Percentiles rank a stretch among this genome's conserved stretches.
Evolutionary conservation across 2,113 vertebrate species (phyloP).

Genomic region (Cyprinodon brontotheroides): DNA sequence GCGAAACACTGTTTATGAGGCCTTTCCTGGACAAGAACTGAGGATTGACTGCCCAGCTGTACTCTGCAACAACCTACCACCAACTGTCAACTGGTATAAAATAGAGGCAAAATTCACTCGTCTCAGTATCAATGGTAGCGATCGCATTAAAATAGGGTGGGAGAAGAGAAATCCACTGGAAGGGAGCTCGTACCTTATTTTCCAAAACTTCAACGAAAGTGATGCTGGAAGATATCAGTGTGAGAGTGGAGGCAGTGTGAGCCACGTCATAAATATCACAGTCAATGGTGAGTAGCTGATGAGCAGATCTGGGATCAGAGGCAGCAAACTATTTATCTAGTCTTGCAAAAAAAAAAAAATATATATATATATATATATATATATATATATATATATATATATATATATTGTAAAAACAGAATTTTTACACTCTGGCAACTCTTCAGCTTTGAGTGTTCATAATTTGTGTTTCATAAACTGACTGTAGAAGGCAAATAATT

Average conservation of each 20-base stretch:
- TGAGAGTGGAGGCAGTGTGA: accelerated
- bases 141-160: conserved; percentile 31
- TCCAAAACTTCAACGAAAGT: background rate
- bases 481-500: too few relatives aligned
- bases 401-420: too few relatives aligned
- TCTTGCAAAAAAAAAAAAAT: too few relatives aligned
- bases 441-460: too few relatives aligned
- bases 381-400: too few relatives aligned
- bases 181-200: conserved; percentile 22
- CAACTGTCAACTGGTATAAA: conserved; percentile 61
- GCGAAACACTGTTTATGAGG: accelerated
- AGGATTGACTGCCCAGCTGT: conserved; percentile 50
- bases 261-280: conserved; percentile 48
- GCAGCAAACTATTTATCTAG: background rate
- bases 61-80: background rate
- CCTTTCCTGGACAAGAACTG: background rate
- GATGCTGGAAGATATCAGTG: conserved; percentile 72
- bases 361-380: too few relatives aligned
- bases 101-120: accelerated
- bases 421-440: too few relatives aligned
- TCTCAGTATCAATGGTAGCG: background rate
- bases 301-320: background rate
- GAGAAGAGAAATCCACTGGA: accelerated
- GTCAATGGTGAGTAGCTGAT: too few relatives aligned
- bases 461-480: too few relatives aligned